Evolutionary conservation across 2,888 invertebrate genomes (phyloP), one percentile per base, ranked within the genome.

Genomic region (Acleris cristana): DNA sequence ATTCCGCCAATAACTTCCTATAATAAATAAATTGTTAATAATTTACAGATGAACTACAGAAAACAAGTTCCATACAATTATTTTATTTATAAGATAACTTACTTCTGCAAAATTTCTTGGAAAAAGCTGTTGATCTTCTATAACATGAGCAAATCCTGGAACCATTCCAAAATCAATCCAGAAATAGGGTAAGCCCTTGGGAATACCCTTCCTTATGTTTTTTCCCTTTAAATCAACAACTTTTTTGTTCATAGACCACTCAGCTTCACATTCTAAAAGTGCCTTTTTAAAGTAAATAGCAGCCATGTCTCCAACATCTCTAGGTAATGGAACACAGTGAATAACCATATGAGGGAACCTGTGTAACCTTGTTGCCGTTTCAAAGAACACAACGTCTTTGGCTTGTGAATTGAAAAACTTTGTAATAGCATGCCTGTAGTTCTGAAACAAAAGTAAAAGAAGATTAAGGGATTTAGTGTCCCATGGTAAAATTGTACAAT

Each of bases 251-350:
- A 96, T 96, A 5, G 97, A 95, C 99, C 99, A 99, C 88, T 99
- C 99, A 19, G 95, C 94, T 88, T 99, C 99, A 72, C 97, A 98
- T 85, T 99, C 99, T 77, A 97, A 94, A 66, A 99, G 95, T 0
- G 99, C 99, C 94, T 99, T 99, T 94, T 99, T 99, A 86, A 99
- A 99, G 88, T 98, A 99, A 79, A 99, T 98, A 0, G 99, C 97
- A 4, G 98, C 97, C 89, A 96, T 92, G 77, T 98, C 98, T 1
- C 97, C 98, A 19, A 95, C 94, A 85, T 98, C 97, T 76, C 94
- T 94, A 4, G 96, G 96, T 69, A 98, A 77, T 0, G 99, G 98
- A 12, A 99, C 94, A 92, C 99, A 99, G 79, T 99, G 97, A 59
- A 99, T 93, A 51, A 93, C 93, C 95, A 98, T 95, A 83, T 99